A percentile compares a stretch with the other conserved stretches of the same genome.
Evolutionary conservation across 2,113 vertebrate genomes (phyloP).

Genomic region (Eleginops maclovinus): DNA sequence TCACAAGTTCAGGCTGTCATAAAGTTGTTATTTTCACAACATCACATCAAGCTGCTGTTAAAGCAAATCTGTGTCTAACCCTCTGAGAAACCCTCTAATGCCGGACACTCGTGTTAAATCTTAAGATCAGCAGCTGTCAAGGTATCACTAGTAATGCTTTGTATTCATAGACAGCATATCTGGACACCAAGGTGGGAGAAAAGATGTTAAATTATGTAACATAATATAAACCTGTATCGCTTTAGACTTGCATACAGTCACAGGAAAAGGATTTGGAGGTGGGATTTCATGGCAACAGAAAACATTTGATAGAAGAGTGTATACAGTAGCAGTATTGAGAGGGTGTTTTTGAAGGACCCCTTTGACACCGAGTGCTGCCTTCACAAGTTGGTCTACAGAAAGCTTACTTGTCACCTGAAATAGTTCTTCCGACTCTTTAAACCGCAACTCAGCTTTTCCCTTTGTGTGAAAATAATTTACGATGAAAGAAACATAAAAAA

Average conservation of each 20-base stretch:
- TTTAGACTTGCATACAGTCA: not conserved
- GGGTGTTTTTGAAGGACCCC: not conserved
- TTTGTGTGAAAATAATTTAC: slow-evolving; percentile 13
- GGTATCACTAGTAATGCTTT: not conserved
- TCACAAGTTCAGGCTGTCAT: not conserved
- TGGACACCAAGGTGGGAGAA: not conserved
- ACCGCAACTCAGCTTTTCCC: slow-evolving; percentile 37
- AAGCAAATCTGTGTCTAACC: slow-evolving; percentile 1
- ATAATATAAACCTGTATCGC: not conserved
- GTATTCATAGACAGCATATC: not conserved
- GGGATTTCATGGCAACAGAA: not conserved
- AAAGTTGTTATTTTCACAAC: slow-evolving; percentile 16
- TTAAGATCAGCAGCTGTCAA: not conserved
- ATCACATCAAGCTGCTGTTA: slow-evolving; percentile 11
- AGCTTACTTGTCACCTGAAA: slow-evolving; percentile 38
- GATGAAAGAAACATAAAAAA: slow-evolving; percentile 32
- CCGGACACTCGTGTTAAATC: not conserved
- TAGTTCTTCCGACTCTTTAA: slow-evolving; percentile 44
- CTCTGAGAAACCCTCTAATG: not conserved
- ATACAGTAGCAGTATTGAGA: not conserved
- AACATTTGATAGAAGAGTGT: not conserved
- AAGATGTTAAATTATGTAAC: not conserved
- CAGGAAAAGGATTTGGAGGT: not conserved
- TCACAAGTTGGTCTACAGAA: slow-evolving; percentile 8
- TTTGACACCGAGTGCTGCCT: not conserved